phyloP scores from a whole-genome alignment of 1,140 invertebrate species.

The Aphaenogaster floridana region DNA sequence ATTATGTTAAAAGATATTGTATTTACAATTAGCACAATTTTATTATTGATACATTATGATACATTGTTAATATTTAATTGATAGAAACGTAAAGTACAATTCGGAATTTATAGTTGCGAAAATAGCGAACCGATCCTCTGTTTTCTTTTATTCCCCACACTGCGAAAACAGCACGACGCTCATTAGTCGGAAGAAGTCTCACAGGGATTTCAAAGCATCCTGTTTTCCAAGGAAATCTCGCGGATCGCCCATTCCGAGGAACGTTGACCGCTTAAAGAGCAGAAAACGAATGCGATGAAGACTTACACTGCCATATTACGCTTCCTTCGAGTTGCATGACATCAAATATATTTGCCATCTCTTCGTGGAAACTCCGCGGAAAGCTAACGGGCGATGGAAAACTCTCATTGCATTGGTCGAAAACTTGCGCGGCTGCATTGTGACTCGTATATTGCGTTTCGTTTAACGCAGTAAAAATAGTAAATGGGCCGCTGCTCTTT shows the following conservation, averaged over 20 bases:
- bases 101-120: conserved; percentile 7
- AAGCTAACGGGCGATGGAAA: conserved; percentile 40
- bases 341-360: conserved; percentile 50
- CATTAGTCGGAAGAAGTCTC: conserved; percentile 68
- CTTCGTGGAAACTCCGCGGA: conserved; percentile 31
- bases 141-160: neutral
- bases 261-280: conserved; percentile 54
- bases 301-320: conserved; percentile 32
- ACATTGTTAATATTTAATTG: neutral
- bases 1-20: neutral
- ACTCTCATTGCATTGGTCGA: conserved; percentile 16
- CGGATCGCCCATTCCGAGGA: conserved; percentile 37
- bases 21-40: neutral
- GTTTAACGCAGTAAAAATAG: conserved; percentile 29
- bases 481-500: neutral
- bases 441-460: conserved; percentile 36
- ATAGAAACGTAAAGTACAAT: neutral
- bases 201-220: conserved; percentile 66
- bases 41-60: neutral
- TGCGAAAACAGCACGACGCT: conserved; percentile 62
- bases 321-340: conserved; percentile 21
- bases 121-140: neutral
- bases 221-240: conserved; percentile 64
- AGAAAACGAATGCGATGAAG: conserved; percentile 39
- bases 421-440: conserved; percentile 9